phyloP scores from a whole-genome alignment of 1,140 invertebrate species.

The Oncopeltus fasciatus region DNA sequence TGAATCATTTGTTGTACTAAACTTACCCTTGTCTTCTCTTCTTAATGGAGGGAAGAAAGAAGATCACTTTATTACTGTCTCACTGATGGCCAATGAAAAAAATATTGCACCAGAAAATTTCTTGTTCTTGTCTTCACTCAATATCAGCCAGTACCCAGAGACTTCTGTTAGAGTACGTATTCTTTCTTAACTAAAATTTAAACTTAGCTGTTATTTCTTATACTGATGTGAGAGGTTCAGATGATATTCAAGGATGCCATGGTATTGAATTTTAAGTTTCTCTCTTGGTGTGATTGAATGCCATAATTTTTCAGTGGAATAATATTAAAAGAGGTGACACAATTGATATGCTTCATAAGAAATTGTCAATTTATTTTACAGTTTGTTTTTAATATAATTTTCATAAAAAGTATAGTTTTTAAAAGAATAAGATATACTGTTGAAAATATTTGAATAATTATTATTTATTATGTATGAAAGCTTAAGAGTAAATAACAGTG shows the following conservation, averaged over 20 bases:
- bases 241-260: neutral
- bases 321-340: neutral
- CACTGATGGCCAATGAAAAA: conserved; percentile 23
- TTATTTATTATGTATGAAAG: too few relatives aligned
- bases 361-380: too few relatives aligned
- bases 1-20: conserved; percentile 3
- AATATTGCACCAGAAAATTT: conserved; percentile 31
- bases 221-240: neutral
- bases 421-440: too few relatives aligned
- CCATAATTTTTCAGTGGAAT: neutral
- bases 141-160: neutral
- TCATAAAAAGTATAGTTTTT: too few relatives aligned
- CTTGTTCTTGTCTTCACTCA: conserved; percentile 20
- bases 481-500: too few relatives aligned
- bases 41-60: conserved; percentile 1
- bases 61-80: conserved; percentile 20
- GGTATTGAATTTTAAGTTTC: neutral
- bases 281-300: neutral
- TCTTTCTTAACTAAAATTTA: neutral
- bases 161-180: conserved; percentile 15
- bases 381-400: too few relatives aligned
- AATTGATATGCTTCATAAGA: too few relatives aligned
- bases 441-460: too few relatives aligned
- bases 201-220: neutral
- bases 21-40: conserved; percentile 1